Base-by-base conservation (phyloP, 2,888 invertebrate genomes). In the Cephus spinipes region DNA sequence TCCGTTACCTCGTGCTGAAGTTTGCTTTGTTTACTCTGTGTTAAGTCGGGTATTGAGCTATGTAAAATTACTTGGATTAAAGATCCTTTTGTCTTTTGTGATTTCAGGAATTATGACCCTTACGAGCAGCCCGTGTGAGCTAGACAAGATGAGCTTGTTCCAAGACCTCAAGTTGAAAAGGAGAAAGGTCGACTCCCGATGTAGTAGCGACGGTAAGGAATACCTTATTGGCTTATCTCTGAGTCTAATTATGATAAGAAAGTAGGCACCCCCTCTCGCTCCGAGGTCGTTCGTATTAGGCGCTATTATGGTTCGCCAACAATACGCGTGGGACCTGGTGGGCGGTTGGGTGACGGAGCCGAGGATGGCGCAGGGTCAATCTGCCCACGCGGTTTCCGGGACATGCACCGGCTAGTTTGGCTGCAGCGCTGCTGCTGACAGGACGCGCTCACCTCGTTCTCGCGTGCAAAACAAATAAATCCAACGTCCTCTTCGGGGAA, bases 141-240 rank as follows among this genome's bases (percentile, higher is more conserved):
- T 97, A 95, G 97, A 97, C 96, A 97, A 97, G 94, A 98, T 98
- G 98, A 98, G 98, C 96, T 97, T 98, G 94, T 98, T 98, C 95
- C 98, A 98, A 95, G 98, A 98, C 95, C 96, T 98, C 94, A 98
- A 98, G 94, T 94, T 98, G 93, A 98, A 98, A 95, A 95, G 98
- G 94, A 96, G 98, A 94, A 97, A 98, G 95, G 97, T 98, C 93
- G 97, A 98, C 94, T 98, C 98, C 93, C 95, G 98, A 94, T 97
- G 98, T 94, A 97, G 97, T 93, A 97, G 97, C 93, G 98, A 98
- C 95, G 98, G 97, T 95, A 92, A 95, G 95, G 93, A 84, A 69
- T 76, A 69, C 12, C 34, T 32, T n/a, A 36, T 23, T 55, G 11
- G 36, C 40, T 71, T 55, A 69, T 55, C 23, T 34, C 55, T 23